These are phyloP conservation scores for Xestia sexstrigata DNA, from an alignment of 2,888 invertebrate genomes.

Conservation along the genomic window DNA sequence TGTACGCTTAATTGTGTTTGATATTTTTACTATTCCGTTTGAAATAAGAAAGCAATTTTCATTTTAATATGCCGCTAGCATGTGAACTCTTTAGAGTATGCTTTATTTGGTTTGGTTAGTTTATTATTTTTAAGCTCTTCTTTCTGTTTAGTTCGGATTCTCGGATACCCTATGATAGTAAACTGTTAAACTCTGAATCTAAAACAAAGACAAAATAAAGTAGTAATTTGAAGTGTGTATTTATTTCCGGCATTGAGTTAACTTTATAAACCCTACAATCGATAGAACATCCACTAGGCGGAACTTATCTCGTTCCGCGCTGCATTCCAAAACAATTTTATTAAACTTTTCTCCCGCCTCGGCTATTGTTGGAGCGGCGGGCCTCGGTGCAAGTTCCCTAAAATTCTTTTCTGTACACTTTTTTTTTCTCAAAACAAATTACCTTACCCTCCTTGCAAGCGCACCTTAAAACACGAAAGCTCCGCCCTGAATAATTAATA, in stretches of 20 bases:
- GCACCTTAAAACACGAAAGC: conserved; percentile 88
- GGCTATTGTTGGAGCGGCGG: conserved; percentile 78
- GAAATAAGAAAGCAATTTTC: conserved; percentile 66
- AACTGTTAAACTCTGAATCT: conserved; percentile 10
- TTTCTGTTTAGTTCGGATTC: conserved; percentile 28
- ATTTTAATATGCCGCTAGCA: conserved; percentile 62
- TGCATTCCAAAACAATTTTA: conserved; percentile 89
- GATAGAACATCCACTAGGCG: conserved; percentile 79
- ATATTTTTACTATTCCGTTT: conserved; percentile 70
- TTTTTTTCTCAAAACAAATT: conserved; percentile 87
- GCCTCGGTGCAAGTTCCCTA: conserved; percentile 83
- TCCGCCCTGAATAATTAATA: conserved; percentile 90
- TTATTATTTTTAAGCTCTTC: conserved; percentile 29
- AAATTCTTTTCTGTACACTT: conserved; percentile 84
- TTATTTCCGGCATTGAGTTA: conserved; percentile 51
- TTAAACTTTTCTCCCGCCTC: conserved; percentile 84
- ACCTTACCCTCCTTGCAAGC: conserved; percentile 84
- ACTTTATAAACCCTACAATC: conserved; percentile 77
- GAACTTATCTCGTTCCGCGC: conserved; percentile 84
- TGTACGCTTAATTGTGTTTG: conserved; percentile 74
- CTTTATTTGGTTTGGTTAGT: conserved; percentile 27
- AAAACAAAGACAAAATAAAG: conserved; percentile 32
- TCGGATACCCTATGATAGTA: background rate
- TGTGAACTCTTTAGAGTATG: conserved; percentile 47
- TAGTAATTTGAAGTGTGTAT: conserved; percentile 40